These are phyloP conservation scores for Dysidea cf. avara DNA, from an alignment of 37 sponge, comb jelly and placozoan genomes.

Conservation along the genomic window DNA sequence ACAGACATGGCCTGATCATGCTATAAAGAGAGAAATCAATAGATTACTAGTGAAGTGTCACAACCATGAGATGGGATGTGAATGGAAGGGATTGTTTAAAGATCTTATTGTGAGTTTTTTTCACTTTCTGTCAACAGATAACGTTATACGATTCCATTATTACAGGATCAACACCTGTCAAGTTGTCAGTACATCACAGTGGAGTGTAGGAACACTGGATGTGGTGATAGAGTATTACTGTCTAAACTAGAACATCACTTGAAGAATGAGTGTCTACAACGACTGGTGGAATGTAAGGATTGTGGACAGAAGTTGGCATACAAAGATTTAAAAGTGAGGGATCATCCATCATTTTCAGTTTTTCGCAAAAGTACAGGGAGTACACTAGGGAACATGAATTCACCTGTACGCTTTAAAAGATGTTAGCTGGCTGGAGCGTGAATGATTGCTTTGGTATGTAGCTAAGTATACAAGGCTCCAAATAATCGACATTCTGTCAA, in stretches of 20 bases:
- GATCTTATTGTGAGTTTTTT: background rate
- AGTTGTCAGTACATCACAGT: constrained; percentile 45
- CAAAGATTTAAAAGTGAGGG: constrained; percentile 35
- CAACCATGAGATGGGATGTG: constrained; percentile 45
- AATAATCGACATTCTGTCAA: too few species aligned
- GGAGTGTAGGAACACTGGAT: constrained; percentile 43
- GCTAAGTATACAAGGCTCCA: too few species aligned
- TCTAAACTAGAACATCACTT: constrained; percentile 27
- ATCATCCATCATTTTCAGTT: too few species aligned
- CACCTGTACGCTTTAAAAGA: too few species aligned
- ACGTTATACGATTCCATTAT: too few species aligned
- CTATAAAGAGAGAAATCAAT: constrained; percentile 57
- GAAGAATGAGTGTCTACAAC: constrained; percentile 26
- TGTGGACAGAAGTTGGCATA: constrained; percentile 21
- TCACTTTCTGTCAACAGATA: too few species aligned
- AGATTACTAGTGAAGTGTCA: constrained; percentile 42
- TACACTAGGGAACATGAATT: too few species aligned
- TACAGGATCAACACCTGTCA: too few species aligned
- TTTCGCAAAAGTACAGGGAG: background rate
- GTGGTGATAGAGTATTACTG: constrained; percentile 9
- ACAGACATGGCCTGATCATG: constrained; percentile 68
- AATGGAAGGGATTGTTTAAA: constrained; percentile 52
- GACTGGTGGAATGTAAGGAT: constrained; percentile 36
- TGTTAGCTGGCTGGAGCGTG: too few species aligned
- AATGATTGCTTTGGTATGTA: too few species aligned